Conservation (phyloP, 1,140 invertebrate species). For the Heliconius hermathena region DNA sequence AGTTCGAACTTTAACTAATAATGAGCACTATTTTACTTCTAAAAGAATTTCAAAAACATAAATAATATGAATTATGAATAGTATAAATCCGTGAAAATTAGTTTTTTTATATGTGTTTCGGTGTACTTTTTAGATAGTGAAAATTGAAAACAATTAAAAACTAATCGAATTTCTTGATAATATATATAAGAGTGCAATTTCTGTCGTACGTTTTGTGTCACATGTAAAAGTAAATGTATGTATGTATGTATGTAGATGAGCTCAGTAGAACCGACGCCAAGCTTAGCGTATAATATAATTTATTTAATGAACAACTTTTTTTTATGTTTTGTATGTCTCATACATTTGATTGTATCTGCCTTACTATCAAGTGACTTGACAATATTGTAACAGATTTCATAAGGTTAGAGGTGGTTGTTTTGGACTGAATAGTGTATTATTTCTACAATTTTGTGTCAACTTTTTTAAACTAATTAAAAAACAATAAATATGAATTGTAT, state of each 20-base stretch:
- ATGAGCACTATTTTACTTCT: background rate
- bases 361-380: slow-evolving; percentile 42
- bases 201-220: background rate
- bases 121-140: background rate
- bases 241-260: slow-evolving; percentile 8
- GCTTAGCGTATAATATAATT: slow-evolving; percentile 47
- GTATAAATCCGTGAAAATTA: background rate
- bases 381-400: slow-evolving; percentile 35
- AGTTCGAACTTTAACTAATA: background rate
- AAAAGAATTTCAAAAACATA: background rate
- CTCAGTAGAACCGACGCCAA: slow-evolving; percentile 12
- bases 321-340: background rate
- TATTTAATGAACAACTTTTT: slow-evolving; percentile 50
- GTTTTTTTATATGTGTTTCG: background rate
- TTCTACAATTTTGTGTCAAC: background rate
- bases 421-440: background rate
- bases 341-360: slow-evolving; percentile 20
- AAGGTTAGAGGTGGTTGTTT: background rate
- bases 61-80: background rate
- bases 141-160: background rate
- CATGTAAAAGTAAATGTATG: background rate
- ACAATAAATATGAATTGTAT: background rate
- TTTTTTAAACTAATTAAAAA: background rate
- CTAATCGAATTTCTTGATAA: background rate
- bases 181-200: background rate